Conservation (phyloP, 2,113 vertebrate species). For the Oryzias javanicus region DNA sequence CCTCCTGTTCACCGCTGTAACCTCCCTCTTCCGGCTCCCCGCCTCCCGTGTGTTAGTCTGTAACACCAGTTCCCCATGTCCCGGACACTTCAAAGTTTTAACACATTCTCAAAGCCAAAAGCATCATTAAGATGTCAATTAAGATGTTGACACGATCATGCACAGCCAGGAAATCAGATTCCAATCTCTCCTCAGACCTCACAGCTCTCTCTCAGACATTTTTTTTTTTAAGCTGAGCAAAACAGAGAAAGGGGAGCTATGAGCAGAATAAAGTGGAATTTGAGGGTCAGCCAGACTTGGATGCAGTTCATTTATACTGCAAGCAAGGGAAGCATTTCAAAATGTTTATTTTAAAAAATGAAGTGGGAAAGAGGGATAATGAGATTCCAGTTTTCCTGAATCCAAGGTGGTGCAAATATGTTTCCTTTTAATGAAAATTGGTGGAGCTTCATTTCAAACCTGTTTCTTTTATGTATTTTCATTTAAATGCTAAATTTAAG, state of each 20-base stretch:
- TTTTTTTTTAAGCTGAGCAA: slow-evolving; percentile 37
- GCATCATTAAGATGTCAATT: slow-evolving; percentile 44
- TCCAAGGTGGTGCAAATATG: neutral
- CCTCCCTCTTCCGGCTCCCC: slow-evolving; percentile 16
- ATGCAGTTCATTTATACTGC: slow-evolving; percentile 37
- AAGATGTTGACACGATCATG: slow-evolving; percentile 44
- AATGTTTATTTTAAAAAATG: slow-evolving; percentile 50
- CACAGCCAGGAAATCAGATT: slow-evolving; percentile 58
- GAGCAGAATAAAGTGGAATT: slow-evolving; percentile 43
- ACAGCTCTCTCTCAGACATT: slow-evolving; percentile 19
- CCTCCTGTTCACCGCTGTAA: slow-evolving; percentile 39
- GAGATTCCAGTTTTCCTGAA: slow-evolving; percentile 10
- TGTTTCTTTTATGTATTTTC: neutral
- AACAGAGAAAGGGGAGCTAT: slow-evolving; percentile 16
- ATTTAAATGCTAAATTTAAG: no score
- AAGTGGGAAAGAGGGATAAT: slow-evolving; percentile 27
- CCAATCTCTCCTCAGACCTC: slow-evolving; percentile 40
- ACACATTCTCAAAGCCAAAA: slow-evolving; percentile 41
- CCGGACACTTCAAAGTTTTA: slow-evolving; percentile 44
- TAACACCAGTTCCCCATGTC: slow-evolving; percentile 49
- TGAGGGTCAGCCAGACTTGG: slow-evolving; percentile 43
- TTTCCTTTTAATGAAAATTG: slow-evolving; percentile 1
- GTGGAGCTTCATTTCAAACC: neutral
- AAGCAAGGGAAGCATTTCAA: slow-evolving; percentile 42
- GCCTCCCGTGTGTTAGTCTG: slow-evolving; percentile 48